Conservation (phyloP, 2,888 invertebrate species). For the Callyntrura guangdongensis region DNA sequence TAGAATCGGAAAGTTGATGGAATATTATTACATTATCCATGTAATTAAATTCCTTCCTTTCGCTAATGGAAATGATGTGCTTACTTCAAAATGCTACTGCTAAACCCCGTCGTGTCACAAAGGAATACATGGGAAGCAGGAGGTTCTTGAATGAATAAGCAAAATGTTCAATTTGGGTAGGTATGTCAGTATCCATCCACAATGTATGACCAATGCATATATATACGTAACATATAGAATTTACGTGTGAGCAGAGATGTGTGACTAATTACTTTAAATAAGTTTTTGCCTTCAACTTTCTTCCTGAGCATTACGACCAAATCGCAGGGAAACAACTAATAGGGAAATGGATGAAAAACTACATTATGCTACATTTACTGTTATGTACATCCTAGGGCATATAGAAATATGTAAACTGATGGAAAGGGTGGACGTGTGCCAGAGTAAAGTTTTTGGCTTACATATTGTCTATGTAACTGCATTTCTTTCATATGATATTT, state of each 20-base stretch:
- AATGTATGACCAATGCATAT: not conserved
- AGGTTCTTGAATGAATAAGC: slow-evolving; percentile 8
- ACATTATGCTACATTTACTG: too few relatives aligned
- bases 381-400: too few relatives aligned
- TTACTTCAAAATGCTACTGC: not conserved
- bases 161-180: slow-evolving; percentile 10
- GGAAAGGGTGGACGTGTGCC: too few relatives aligned
- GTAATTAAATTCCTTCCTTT: slow-evolving; percentile 71
- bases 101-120: not conserved
- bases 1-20: slow-evolving; percentile 39
- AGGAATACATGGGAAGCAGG: not conserved
- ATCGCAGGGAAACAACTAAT: not conserved
- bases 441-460: too few relatives aligned
- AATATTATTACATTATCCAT: slow-evolving; percentile 59
- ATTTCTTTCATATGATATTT: too few relatives aligned
- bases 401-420: too few relatives aligned
- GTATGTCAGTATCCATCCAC: not conserved
- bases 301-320: not conserved
- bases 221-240: not conserved
- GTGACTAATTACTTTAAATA: slow-evolving; percentile 52
- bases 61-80: slow-evolving; percentile 28
- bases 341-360: not conserved
- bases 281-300: slow-evolving; percentile 31
- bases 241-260: slow-evolving; percentile 9
- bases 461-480: too few relatives aligned